These are phyloP conservation scores for Octonoba sinensis DNA, from an alignment of 2,888 invertebrate species.

Conservation along the genomic window DNA sequence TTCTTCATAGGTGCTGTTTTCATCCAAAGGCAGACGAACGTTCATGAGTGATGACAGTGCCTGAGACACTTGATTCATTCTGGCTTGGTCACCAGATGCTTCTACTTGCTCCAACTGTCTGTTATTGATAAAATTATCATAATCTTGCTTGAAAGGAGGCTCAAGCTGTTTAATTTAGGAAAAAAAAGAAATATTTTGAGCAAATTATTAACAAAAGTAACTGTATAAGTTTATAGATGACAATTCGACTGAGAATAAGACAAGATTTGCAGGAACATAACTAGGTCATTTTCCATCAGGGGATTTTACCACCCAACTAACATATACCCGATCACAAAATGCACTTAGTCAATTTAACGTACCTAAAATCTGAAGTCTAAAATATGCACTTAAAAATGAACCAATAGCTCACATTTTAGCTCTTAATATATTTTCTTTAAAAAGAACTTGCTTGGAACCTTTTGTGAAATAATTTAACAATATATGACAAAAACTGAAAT, in stretches of 20 bases:
- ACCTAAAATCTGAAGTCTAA: no score
- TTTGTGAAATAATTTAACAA: no score
- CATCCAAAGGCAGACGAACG: slow-evolving; percentile 65
- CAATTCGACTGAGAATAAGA: neutral
- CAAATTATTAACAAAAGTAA: neutral
- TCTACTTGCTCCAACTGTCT: slow-evolving; percentile 66
- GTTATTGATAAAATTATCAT: slow-evolving; percentile 66
- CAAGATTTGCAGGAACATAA: no score
- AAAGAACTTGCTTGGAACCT: no score
- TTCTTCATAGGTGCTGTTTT: slow-evolving; percentile 63
- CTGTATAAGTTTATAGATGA: neutral
- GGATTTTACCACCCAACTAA: no score
- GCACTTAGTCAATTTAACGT: no score
- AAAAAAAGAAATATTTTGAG: neutral
- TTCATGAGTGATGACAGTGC: slow-evolving; percentile 67
- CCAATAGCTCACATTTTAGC: no score
- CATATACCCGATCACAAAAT: no score
- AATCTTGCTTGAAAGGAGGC: slow-evolving; percentile 67
- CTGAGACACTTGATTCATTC: slow-evolving; percentile 67
- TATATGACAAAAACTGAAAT: no score
- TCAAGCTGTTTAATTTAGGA: slow-evolving; percentile 30
- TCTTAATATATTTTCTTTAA: no score
- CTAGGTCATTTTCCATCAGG: no score
- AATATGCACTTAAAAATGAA: no score
- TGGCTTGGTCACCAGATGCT: slow-evolving; percentile 67